Evolutionary conservation across 2,113 vertebrate genomes (phyloP).

Genomic region (Dryoscopus gambensis): DNA sequence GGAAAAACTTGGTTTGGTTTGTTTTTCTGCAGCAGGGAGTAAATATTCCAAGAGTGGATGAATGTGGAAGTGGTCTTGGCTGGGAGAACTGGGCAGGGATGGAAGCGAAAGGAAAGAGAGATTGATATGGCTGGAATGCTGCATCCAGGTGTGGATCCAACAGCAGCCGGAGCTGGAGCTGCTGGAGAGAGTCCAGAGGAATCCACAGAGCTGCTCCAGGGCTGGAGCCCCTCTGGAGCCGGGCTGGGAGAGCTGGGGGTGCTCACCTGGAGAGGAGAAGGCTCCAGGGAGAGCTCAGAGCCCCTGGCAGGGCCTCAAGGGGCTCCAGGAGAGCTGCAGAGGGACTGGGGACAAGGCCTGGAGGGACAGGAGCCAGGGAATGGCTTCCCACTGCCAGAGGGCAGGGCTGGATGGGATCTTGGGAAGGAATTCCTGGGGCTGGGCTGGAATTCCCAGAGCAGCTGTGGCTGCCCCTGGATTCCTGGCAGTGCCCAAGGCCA

Average conservation of each 20-base stretch:
- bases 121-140: accelerated
- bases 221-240: background rate
- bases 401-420: background rate
- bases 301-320: background rate
- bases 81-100: background rate
- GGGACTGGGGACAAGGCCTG: background rate
- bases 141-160: background rate
- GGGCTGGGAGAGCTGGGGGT: background rate
- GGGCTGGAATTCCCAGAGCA: background rate
- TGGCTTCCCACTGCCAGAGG: background rate
- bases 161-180: background rate
- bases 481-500: background rate
- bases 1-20: background rate
- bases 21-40: background rate
- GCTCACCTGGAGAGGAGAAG: background rate
- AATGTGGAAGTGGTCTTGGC: background rate
- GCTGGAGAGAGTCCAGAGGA: background rate
- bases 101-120: background rate
- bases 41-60: background rate
- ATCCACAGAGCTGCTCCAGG: background rate
- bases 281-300: background rate
- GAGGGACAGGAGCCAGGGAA: background rate
- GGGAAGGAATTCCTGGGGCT: background rate
- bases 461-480: background rate
- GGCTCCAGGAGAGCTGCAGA: background rate